Conservation (phyloP, 2,888 invertebrate genomes). For the Apotomis betuletana region DNA sequence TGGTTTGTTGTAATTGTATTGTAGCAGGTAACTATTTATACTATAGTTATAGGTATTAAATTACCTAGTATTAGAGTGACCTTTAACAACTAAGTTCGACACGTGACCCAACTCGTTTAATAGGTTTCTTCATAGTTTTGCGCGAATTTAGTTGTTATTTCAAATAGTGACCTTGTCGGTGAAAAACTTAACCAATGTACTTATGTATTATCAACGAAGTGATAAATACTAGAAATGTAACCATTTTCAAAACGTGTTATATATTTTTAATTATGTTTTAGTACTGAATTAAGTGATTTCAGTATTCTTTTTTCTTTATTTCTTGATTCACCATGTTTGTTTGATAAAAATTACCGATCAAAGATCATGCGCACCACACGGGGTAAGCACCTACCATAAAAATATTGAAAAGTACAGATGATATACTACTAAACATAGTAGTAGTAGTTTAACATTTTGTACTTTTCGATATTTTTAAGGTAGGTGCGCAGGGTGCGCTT, state of each 20-base stretch:
- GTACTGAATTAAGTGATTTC: not conserved
- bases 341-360: too few relatives aligned
- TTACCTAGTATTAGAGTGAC: not conserved
- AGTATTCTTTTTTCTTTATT: not conserved
- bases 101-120: conserved; percentile 22
- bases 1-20: not conserved
- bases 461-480: too few relatives aligned
- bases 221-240: not conserved
- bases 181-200: not conserved
- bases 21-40: not conserved
- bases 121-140: conserved; percentile 13
- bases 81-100: conserved; percentile 23
- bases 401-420: too few relatives aligned
- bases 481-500: too few relatives aligned
- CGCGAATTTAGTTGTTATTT: conserved; percentile 3
- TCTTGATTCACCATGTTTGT: too few relatives aligned
- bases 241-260: not conserved
- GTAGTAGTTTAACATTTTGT: too few relatives aligned
- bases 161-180: conserved; percentile 15
- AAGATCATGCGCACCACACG: too few relatives aligned
- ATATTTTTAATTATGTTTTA: not conserved
- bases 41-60: not conserved
- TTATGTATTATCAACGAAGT: not conserved
- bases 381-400: too few relatives aligned
- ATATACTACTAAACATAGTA: too few relatives aligned